Evolutionary conservation across 2,113 vertebrate genomes (phyloP).

Genomic region (Podarcis cretensis): DNA sequence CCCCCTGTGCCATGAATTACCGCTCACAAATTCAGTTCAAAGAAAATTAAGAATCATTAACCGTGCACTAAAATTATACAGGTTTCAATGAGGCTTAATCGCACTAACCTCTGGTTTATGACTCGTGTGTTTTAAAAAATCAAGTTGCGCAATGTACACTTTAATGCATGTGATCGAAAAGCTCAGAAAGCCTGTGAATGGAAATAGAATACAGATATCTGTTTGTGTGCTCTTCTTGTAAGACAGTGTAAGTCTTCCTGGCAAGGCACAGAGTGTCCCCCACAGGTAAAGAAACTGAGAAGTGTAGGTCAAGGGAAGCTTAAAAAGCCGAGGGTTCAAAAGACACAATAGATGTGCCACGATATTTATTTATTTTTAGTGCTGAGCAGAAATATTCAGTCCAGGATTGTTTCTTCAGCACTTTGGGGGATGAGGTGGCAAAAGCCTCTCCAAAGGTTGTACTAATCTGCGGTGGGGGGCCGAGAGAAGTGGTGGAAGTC

Average conservation of each 20-base stretch:
- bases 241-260: background rate
- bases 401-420: no score
- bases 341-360: no score
- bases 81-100: background rate
- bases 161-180: background rate
- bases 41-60: background rate
- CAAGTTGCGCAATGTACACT: background rate
- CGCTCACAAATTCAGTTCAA: background rate
- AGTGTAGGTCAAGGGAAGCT: background rate
- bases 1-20: background rate
- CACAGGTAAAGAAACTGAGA: background rate
- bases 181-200: background rate
- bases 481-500: no score
- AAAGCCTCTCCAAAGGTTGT: no score
- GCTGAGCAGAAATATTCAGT: no score
- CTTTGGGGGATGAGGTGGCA: no score
- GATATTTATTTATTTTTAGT: no score
- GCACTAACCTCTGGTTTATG: background rate
- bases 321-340: background rate
- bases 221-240: background rate
- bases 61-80: background rate
- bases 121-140: background rate
- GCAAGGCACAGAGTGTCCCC: background rate
- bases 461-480: no score
- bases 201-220: background rate